Conservation (phyloP, 2,797 vertebrate species). For the Macroramphosus scolopax region DNA sequence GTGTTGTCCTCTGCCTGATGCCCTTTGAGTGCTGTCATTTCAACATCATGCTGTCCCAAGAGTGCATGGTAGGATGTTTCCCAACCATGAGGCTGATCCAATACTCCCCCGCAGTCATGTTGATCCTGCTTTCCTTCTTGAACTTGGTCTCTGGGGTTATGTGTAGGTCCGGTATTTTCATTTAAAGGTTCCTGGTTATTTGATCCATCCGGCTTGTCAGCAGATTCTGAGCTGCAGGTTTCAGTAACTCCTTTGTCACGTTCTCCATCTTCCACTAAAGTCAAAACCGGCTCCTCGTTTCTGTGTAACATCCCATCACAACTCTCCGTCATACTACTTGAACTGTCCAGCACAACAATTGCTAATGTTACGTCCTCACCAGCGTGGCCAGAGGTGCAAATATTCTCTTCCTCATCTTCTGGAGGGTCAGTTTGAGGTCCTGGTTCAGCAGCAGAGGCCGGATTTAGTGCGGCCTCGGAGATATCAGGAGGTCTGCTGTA, state of each 20-base stretch:
- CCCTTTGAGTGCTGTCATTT: constrained; percentile 30
- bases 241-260: constrained; percentile 30
- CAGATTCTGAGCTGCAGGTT: constrained; percentile 25
- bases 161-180: constrained; percentile 40
- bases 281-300: constrained; percentile 27
- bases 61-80: constrained; percentile 53
- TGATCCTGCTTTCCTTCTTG: constrained; percentile 30
- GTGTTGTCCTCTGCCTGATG: constrained; percentile 38
- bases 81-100: constrained; percentile 38
- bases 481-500: constrained; percentile 61
- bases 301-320: constrained; percentile 20
- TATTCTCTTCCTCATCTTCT: constrained; percentile 40
- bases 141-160: constrained; percentile 23
- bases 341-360: constrained; percentile 17
- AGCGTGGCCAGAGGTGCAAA: constrained; percentile 31
- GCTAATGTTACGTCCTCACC: constrained; percentile 16
- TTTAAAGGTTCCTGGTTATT: constrained; percentile 36
- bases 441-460: constrained; percentile 34
- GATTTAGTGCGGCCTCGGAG: constrained; percentile 43
- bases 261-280: constrained; percentile 22
- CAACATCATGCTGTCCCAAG: constrained; percentile 32
- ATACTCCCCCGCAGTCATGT: constrained; percentile 6
- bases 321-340: constrained; percentile 37
- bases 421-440: constrained; percentile 51
- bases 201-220: constrained; percentile 31